Evolutionary conservation across 2,888 invertebrate species (phyloP).

Genomic region (Eilema sororculum): DNA sequence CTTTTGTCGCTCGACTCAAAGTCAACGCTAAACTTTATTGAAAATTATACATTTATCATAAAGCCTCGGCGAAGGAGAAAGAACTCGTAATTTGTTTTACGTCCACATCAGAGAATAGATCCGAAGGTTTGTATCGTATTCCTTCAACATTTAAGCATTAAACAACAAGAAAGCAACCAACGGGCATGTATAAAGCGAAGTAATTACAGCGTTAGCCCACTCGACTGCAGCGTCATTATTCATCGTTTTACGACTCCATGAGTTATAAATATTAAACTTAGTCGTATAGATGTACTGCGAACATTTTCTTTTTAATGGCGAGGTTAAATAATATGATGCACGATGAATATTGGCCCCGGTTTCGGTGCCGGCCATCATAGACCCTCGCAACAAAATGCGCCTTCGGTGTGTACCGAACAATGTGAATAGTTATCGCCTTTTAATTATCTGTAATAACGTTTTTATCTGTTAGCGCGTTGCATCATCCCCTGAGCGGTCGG

Average conservation of each 20-base stretch:
- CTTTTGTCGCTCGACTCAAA: constrained; percentile 37
- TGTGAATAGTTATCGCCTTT: constrained; percentile 76
- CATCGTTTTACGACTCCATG: constrained; percentile 86
- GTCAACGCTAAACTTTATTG: constrained; percentile 47
- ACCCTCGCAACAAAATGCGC: constrained; percentile 68
- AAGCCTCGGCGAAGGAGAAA: constrained; percentile 60
- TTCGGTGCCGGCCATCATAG: constrained; percentile 71
- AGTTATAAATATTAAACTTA: constrained; percentile 87
- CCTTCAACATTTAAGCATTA: constrained; percentile 78
- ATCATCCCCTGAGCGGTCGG: constrained; percentile 59
- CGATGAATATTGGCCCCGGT: constrained; percentile 74
- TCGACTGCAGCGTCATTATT: constrained; percentile 85
- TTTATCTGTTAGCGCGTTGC: constrained; percentile 71
- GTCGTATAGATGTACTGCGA: constrained; percentile 86
- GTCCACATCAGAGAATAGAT: constrained; percentile 66
- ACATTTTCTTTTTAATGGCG: constrained; percentile 86
- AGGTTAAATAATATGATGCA: constrained; percentile 81
- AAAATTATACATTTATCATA: constrained; percentile 53
- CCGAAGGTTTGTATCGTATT: constrained; percentile 73
- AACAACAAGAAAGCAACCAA: constrained; percentile 82
- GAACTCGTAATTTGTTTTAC: constrained; percentile 73
- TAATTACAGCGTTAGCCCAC: constrained; percentile 85
- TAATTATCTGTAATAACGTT: constrained; percentile 80
- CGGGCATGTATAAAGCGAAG: constrained; percentile 80
- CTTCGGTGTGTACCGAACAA: constrained; percentile 69